Evolutionary conservation across 2,888 invertebrate species (phyloP), one percentile per base, ranked within the genome.

Genomic region (Harpalus rubripes): DNA sequence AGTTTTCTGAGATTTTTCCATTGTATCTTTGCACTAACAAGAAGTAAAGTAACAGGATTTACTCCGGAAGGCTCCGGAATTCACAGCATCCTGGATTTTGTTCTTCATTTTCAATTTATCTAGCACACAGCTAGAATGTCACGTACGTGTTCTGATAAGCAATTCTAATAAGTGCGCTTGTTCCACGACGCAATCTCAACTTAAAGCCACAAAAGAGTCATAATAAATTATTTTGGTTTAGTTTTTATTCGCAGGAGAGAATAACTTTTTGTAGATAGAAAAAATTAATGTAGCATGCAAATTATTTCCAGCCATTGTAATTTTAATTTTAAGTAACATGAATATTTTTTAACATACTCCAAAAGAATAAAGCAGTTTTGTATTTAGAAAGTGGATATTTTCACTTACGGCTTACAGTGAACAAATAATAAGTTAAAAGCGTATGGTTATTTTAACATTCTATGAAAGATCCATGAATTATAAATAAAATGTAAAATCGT

Each of bases 31-130:
- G 18, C 16, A 72, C 68, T 72, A 41, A 39, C 68, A 41, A 39
- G 41, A 72, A 72, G 68, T 39, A 41, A 72, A 72, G 68, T 72
- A 72, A 72, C 39, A 41, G 68, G 68, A 72, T 72, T 72, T 72
- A 72, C 39, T 41, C 68, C 39, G 8, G 68, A 72, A 39, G 12
- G 32, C 16, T 8, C 15, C 22, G 18, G 76, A 56, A 76, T 76
- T 52, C 76, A 56, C 52, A 52, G 76, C 76, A 52, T 56, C 22
- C 76, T 22, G 76, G 76, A 56, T 76, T 76, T 76, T 76, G 76
- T 76, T 76, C 76, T 52, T 76, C 76, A 76, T 76, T 56, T 76
- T 76, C 76, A 56, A 76, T 76, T 76, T 76, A 56, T 76, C 76
- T 76, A 56, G 10, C 76, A 10, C 22, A n/a, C 56, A n/a, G 76